These are phyloP conservation scores for Sanderia malayensis DNA, from an alignment of 30 jellyfish, hydroid and myxozoan species.

Conservation along the genomic window DNA sequence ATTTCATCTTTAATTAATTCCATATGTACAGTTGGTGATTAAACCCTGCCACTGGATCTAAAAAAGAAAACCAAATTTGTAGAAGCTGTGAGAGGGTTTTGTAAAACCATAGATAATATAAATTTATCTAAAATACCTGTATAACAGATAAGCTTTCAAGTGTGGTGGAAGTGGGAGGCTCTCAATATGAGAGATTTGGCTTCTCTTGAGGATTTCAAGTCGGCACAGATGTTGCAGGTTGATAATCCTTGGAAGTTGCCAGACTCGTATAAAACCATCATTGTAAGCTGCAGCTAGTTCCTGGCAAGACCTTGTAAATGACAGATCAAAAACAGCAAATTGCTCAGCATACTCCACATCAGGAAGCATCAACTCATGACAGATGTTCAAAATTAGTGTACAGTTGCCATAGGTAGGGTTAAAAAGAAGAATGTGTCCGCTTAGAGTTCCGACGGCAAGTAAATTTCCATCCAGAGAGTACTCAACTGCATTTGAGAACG, in stretches of 20 bases:
- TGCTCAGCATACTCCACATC: not conserved
- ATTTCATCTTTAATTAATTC: too few species aligned
- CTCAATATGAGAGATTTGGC: constrained; percentile 15
- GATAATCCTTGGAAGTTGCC: constrained; percentile 74
- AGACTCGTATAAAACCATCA: constrained; percentile 57
- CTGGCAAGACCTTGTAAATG: constrained; percentile 48
- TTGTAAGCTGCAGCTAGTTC: constrained; percentile 63
- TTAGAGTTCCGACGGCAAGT: constrained; percentile 51
- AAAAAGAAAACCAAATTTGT: too few species aligned
- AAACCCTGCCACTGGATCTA: too few species aligned
- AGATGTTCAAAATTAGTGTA: constrained; percentile 8
- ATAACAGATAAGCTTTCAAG: constrained; percentile 37
- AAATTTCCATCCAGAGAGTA: constrained; percentile 34
- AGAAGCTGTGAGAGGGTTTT: too few species aligned
- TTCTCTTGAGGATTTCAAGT: constrained; percentile 24
- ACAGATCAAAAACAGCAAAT: constrained; percentile 8
- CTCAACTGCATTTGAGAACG: constrained; percentile 24
- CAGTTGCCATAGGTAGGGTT: constrained; percentile 31
- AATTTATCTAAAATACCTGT: not conserved
- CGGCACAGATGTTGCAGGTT: constrained; percentile 66
- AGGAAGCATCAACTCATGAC: not conserved
- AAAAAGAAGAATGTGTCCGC: constrained; percentile 26
- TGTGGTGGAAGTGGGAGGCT: constrained; percentile 41
- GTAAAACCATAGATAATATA: too few species aligned
- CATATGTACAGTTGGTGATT: too few species aligned